Evolutionary conservation across 2,888 invertebrate genomes (phyloP), one percentile per base, ranked within the genome.

Genomic region (Himalopsyche anomala): DNA sequence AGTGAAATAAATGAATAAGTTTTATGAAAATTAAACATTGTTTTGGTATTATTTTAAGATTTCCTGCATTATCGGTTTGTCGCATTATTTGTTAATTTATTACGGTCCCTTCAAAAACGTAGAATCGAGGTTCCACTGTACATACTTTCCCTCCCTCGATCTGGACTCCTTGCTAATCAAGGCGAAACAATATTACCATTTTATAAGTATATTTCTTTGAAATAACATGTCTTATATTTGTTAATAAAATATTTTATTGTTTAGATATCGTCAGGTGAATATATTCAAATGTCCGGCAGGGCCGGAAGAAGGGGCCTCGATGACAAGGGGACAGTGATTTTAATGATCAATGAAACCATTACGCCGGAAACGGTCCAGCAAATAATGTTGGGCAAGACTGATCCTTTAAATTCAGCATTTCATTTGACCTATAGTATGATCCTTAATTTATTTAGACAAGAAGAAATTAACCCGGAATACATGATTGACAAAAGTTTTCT

Each of bases 361-460:
- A 96, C 96, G 40, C 96, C 96, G 0, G 92, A 94, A 0, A 93
- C 95, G 5, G 96, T 96, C 0, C 95, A 96, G 88, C 94, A 94
- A 84, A 96, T 97, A 90, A 95, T 97, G 6, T 95, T 98, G 93
- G 99, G 99, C 36, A 95, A 96, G 90, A 96, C 99, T 0, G 99
- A 99, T 92, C 97, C 99, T 0, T 96, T 99, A 88, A 99, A 99
- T 92, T 99, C 99, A 0, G 99, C 99, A 0, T 99, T 99, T 92
- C 99, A 99, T 92, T 94, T 99, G 87, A 99, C 99, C 0, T 99
- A 99, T 91, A 99, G 99, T 91, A 99, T 99, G 99, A 99, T 99
- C 5, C 92, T 99, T 85, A 96, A 99, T 95, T 93, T 99, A 89
- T 93, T 99, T 89, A 94, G 99, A 89, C 99, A 99, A 0, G 99